Evolutionary conservation across 2,113 vertebrate genomes (phyloP).

Genomic region (Porphyrio hochstetteri): DNA sequence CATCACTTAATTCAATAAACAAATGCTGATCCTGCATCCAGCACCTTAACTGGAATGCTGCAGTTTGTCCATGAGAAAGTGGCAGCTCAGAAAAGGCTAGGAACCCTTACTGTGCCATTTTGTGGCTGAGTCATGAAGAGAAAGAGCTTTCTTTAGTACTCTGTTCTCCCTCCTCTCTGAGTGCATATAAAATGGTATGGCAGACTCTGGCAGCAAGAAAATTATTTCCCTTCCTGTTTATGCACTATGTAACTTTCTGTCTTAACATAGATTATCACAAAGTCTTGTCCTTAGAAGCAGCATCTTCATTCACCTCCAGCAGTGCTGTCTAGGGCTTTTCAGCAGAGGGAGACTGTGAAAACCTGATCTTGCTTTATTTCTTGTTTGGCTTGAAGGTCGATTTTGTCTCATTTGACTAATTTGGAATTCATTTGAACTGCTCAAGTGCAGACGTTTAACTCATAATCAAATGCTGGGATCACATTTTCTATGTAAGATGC

Average conservation of each 20-base stretch:
- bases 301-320: neutral
- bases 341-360: neutral
- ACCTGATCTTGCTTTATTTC: neutral
- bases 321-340: neutral
- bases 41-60: neutral
- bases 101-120: neutral
- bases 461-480: neutral
- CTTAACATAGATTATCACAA: neutral
- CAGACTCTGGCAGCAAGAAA: neutral
- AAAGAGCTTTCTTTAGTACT: neutral
- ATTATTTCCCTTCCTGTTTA: neutral
- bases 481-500: neutral
- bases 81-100: neutral
- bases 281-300: neutral
- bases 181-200: neutral
- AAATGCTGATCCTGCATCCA: neutral
- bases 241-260: neutral
- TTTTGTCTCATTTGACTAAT: slow-evolving; percentile 34
- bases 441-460: neutral
- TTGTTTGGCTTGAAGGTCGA: neutral
- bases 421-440: neutral
- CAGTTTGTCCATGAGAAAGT: neutral
- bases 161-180: neutral
- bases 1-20: neutral
- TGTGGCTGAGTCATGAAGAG: neutral